Conservation (phyloP, 2,113 vertebrate genomes). For the Erythrocercus mccallii region DNA sequence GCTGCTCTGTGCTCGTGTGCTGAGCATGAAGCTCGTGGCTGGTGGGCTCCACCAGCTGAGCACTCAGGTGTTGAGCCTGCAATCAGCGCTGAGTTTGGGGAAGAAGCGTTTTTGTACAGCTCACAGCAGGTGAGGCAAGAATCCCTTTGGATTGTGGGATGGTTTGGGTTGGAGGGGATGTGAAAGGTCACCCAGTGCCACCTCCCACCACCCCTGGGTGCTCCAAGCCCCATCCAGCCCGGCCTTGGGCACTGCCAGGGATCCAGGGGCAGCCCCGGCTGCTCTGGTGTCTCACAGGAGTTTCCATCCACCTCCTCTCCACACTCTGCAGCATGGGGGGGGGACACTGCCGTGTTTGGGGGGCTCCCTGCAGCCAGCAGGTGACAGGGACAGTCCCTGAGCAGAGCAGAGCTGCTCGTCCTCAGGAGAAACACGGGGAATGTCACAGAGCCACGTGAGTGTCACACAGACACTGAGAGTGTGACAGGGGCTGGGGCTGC, state of each 20-base stretch:
- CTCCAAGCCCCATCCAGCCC: not conserved
- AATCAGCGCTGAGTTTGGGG: rapidly evolving
- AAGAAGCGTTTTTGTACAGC: not conserved
- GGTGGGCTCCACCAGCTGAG: not conserved
- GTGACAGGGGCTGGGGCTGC: not conserved
- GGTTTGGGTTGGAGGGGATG: not conserved
- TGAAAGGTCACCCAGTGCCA: not conserved
- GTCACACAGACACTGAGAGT: not conserved
- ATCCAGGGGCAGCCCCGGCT: not conserved
- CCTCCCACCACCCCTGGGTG: rapidly evolving
- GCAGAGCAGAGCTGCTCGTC: rapidly evolving
- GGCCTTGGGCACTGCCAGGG: not conserved
- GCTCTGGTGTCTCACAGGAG: not conserved
- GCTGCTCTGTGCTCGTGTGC: not conserved
- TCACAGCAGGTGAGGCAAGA: not conserved
- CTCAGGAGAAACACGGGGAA: rapidly evolving
- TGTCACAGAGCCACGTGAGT: rapidly evolving
- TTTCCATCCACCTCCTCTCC: not conserved
- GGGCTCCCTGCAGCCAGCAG: not conserved
- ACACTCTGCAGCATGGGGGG: rapidly evolving
- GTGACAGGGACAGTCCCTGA: not conserved
- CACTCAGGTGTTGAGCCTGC: rapidly evolving
- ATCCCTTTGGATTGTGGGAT: rapidly evolving
- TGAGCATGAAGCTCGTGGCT: not conserved
- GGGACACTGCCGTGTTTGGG: rapidly evolving